These are phyloP conservation scores for Aporrectodea caliginosa DNA, from an alignment of 1,140 invertebrate genomes.

Conservation along the genomic window DNA sequence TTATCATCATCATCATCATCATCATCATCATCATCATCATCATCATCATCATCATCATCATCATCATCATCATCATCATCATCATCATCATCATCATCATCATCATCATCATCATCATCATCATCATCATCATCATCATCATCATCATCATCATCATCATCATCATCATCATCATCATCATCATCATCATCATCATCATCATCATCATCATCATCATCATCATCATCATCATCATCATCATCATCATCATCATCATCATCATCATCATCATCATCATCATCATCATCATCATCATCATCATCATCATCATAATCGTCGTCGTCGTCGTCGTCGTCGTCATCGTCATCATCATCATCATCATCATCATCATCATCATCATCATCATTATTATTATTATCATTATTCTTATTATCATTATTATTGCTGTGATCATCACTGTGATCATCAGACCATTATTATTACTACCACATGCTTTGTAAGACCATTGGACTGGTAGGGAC, in stretches of 20 bases:
- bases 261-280: neutral
- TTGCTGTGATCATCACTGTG: too few species aligned
- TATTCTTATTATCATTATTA: too few species aligned
- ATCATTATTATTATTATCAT: too few species aligned
- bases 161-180: neutral
- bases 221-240: neutral
- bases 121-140: neutral
- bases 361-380: too few species aligned
- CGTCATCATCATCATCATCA: too few species aligned
- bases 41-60: constrained; percentile 2
- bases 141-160: neutral
- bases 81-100: neutral
- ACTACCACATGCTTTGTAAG: too few species aligned
- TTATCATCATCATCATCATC: neutral
- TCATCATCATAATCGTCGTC: neutral
- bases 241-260: neutral
- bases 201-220: neutral
- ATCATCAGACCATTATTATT: too few species aligned
- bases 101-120: neutral
- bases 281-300: neutral
- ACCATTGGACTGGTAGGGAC: too few species aligned
- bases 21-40: constrained; percentile 3
- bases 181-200: neutral
- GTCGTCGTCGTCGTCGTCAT: too few species aligned
- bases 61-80: neutral